Evolutionary conservation across 2,888 invertebrate species (phyloP), one percentile per base, ranked within the genome.

Genomic region (Troglohyphantes excavatus): DNA sequence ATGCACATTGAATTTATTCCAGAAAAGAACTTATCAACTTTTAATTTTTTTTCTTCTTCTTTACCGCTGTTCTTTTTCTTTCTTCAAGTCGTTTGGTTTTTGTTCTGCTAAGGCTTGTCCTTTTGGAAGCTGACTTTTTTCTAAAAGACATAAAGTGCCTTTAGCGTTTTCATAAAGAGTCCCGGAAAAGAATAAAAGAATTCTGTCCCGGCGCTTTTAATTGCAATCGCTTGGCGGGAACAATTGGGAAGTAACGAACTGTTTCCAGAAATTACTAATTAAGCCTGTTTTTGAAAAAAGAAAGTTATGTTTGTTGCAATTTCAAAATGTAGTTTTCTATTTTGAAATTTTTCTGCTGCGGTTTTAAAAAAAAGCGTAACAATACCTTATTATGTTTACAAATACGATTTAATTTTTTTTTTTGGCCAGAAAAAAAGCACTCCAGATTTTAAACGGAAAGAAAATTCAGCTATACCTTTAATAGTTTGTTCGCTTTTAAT

Each of bases 1-100:
- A 19, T 53, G 53, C 53, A 21, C 46, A 46, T 53, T 17, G 27
- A 68, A 81, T 67, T 81, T 68, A 81, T 81, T 81, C 53, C 53
- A 17, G 53, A 53, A 21, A 27, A 46, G 27, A 81, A 81, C 29
- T 81, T 68, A 53, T 68, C 17, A 39, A 43, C 67, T 68, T 68
- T 26, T 75, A 17, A 17, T 46, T 29, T 53, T 79, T 79, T 27
- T 53, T 23, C 9, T 27, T 81, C 11, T 43, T 39, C 43, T n/a
- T 26, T 19, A n/a, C 33, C 19, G 19, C 21, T 73, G 17, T 59
- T 29, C 68, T 75, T 29, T 61, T 75, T 61, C 3, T 33, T 7
- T 6, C 33, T 61, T 26, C 2, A 29, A 29, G 27, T 19, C 33
- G 27, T 75, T 61, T 27, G 27, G 17, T 23, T 26, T 46, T 19